Base-by-base conservation (phyloP, 1,140 invertebrate genomes). In the Leptonema lineaticorne region DNA sequence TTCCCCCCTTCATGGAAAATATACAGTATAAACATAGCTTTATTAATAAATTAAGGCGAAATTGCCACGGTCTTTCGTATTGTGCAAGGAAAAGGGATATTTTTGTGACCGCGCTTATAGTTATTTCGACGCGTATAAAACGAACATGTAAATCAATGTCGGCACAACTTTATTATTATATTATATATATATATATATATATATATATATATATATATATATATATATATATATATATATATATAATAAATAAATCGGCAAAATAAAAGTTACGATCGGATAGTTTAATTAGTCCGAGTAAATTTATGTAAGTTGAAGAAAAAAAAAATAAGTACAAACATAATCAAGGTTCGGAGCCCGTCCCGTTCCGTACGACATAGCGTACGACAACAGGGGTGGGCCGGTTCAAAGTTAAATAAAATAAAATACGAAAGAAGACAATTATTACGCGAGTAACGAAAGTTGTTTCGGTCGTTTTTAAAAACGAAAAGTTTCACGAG, bases 1-100 rank as follows among this genome's bases (percentile, higher is more conserved):
- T n/a, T n/a, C n/a, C n/a, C n/a, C n/a, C n/a, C n/a, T n/a, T n/a
- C n/a, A n/a, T n/a, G n/a, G n/a, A n/a, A n/a, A n/a, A n/a, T n/a
- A 53, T 53, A 53, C 18, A 50, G 46, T 50, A 50, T 50, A 50
- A 53, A 53, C 27, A 53, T 53, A 53, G 24, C 11, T 53, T 53
- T 53, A 53, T 53, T 53, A 53, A 53, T 53, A 26, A 53, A 53
- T 53, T 53, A 53, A 22, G 50, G 22, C 7, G 27, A 4, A 50
- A 50, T 22, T 22, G 9, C 46, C 6, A 50, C 30, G 30, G 30
- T 11, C 30, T 33, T 6, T 33, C 5, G 5, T 33, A 33, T 33
- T 33, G 30, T 11, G 11, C 30, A 11, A 33, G 30, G 30, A 33
- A 11, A 33, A 11, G 5, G 5, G 30, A 33, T 11, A 6, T 33